These are phyloP conservation scores for Riparia riparia DNA, from an alignment of 2,113 vertebrate genomes.

Conservation along the genomic window DNA sequence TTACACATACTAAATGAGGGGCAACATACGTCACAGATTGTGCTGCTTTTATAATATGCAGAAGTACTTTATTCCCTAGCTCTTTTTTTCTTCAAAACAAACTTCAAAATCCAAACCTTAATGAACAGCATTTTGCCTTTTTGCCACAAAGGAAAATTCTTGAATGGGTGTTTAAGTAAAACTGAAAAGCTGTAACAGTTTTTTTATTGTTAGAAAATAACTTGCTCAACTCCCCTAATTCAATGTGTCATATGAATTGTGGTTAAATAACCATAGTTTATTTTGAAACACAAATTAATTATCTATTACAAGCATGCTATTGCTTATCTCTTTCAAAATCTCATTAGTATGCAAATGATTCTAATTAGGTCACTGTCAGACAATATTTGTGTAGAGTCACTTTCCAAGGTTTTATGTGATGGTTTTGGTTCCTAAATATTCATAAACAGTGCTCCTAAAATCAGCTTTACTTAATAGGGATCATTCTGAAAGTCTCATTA, in stretches of 20 bases:
- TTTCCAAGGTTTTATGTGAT: slow-evolving; percentile 70
- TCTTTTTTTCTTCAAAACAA: neutral
- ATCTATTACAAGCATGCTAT: slow-evolving; percentile 79
- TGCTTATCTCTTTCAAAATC: slow-evolving; percentile 79
- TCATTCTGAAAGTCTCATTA: slow-evolving; percentile 70
- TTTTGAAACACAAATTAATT: slow-evolving; percentile 83
- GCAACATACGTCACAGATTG: neutral
- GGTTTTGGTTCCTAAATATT: slow-evolving; percentile 63
- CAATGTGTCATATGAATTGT: slow-evolving; percentile 72
- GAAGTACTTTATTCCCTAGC: neutral
- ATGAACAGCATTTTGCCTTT: neutral
- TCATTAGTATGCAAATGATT: slow-evolving; percentile 83
- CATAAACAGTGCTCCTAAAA: slow-evolving; percentile 65
- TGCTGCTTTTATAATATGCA: neutral
- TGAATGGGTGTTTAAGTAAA: slow-evolving; percentile 50
- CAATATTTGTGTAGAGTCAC: slow-evolving; percentile 76
- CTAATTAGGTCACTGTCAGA: slow-evolving; percentile 84
- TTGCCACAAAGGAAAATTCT: neutral
- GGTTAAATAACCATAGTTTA: slow-evolving; percentile 77
- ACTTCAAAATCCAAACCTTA: slow-evolving; percentile 39
- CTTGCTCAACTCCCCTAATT: slow-evolving; percentile 69
- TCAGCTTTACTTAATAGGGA: slow-evolving; percentile 78
- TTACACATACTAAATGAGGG: neutral
- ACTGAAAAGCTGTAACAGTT: slow-evolving; percentile 55
- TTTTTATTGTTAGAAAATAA: slow-evolving; percentile 68